These are phyloP conservation scores for Serinus canaria DNA, from an alignment of 2,113 vertebrate species.

Conservation along the genomic window DNA sequence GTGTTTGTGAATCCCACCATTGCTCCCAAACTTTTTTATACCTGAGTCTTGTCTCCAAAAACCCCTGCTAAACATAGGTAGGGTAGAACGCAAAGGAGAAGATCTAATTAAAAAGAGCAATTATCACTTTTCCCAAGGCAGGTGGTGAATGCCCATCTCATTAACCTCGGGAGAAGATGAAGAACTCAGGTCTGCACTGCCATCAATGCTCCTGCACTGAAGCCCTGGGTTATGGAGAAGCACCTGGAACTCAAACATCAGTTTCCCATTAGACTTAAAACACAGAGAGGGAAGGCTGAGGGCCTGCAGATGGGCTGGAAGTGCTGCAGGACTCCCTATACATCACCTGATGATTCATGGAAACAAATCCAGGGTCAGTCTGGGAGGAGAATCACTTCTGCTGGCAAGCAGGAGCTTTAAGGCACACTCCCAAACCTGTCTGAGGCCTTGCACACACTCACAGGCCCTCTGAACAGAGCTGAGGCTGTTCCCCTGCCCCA, in stretches of 20 bases:
- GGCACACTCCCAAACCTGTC: accelerated
- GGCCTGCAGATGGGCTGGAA: neutral
- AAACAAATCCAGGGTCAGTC: neutral
- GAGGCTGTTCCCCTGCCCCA: neutral
- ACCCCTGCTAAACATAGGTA: accelerated
- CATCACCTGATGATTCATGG: neutral
- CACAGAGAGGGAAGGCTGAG: neutral
- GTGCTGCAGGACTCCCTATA: neutral
- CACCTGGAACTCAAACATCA: neutral
- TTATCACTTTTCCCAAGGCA: neutral
- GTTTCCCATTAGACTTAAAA: neutral
- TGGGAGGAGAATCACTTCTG: neutral
- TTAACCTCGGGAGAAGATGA: neutral
- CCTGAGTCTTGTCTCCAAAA: neutral
- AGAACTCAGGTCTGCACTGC: neutral
- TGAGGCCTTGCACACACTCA: neutral
- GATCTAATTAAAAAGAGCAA: neutral
- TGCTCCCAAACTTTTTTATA: neutral
- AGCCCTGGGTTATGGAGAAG: neutral
- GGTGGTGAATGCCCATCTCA: neutral
- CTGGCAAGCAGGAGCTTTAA: neutral
- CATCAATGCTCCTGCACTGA: neutral
- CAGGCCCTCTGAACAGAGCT: neutral
- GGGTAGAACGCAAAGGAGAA: neutral
- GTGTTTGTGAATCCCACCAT: neutral